A percentile compares a stretch with the other conserved stretches of the same genome.
These are phyloP conservation scores for rabbit (Oryctolagus cuniculus) DNA, from an alignment of 2,113 vertebrate species.

Conservation along the genomic window DNA sequence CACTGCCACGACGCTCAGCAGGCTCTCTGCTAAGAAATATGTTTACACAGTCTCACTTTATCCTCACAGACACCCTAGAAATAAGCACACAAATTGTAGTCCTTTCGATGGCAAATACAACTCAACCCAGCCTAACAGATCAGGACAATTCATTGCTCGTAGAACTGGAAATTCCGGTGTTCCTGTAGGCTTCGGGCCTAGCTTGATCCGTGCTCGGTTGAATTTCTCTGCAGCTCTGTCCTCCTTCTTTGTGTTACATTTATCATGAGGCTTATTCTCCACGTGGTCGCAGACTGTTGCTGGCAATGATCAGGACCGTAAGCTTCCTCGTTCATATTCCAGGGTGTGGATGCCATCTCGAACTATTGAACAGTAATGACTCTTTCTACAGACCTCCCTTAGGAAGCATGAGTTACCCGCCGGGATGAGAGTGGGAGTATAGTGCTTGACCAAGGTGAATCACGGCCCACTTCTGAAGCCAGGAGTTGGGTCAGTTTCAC, in stretches of 20 bases:
- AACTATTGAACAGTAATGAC: neutral
- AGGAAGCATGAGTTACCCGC: neutral
- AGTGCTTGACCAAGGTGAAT: neutral
- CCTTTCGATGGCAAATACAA: conserved; percentile 22
- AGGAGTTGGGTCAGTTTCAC: neutral
- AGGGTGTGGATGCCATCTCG: neutral
- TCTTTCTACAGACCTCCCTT: neutral
- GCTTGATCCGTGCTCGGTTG: neutral
- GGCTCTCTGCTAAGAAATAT: neutral
- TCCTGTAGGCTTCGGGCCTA: neutral
- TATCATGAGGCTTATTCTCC: neutral
- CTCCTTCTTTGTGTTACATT: neutral
- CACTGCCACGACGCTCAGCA: neutral
- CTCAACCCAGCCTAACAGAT: conserved; percentile 16
- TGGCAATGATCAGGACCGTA: neutral
- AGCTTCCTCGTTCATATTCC: conserved; percentile 2
- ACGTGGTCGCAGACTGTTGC: neutral
- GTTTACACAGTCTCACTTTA: neutral
- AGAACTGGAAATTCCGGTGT: neutral
- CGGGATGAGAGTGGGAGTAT: neutral
- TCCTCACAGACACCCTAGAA: neutral
- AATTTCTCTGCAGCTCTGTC: neutral
- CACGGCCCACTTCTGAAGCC: neutral
- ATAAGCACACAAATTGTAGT: neutral
- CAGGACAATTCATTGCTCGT: neutral